A percentile compares a stretch with the other conserved stretches of the same genome.
Evolutionary conservation across 2,888 invertebrate genomes (phyloP).

Genomic region (Yponomeuta malinellus): DNA sequence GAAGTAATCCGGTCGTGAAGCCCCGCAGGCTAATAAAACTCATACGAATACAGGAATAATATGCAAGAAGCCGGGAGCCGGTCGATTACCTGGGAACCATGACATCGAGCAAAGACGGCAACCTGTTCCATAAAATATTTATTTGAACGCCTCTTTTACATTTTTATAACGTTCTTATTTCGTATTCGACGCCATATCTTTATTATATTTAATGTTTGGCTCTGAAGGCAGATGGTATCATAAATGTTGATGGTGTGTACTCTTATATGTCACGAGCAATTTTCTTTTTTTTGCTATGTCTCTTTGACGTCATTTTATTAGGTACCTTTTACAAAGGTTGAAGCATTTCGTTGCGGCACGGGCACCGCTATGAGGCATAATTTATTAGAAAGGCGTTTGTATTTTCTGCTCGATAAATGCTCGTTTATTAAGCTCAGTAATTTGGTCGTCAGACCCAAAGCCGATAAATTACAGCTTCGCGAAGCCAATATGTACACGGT

Average conservation of each 20-base stretch:
- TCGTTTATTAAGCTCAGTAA: conserved; percentile 49
- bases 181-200: conserved; percentile 35
- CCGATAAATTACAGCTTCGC: conserved; percentile 52
- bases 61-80: conserved; percentile 12
- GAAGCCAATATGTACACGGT: conserved; percentile 37
- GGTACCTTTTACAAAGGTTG: neutral
- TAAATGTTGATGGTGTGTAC: conserved; percentile 18
- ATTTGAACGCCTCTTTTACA: conserved; percentile 37
- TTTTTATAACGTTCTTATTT: conserved; percentile 40
- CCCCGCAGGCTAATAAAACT: conserved; percentile 28
- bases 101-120: conserved; percentile 25
- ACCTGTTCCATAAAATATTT: conserved; percentile 41
- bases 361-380: conserved; percentile 1
- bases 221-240: conserved; percentile 15
- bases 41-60: conserved; percentile 20
- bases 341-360: neutral
- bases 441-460: conserved; percentile 43
- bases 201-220: conserved; percentile 30
- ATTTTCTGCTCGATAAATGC: conserved; percentile 38
- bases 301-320: conserved; percentile 7
- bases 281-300: neutral
- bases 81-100: conserved; percentile 24
- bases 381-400: conserved; percentile 8
- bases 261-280: neutral
- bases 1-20: conserved; percentile 29